Evolutionary conservation across 2,113 vertebrate genomes (phyloP).

Genomic region (Suncus etruscus): DNA sequence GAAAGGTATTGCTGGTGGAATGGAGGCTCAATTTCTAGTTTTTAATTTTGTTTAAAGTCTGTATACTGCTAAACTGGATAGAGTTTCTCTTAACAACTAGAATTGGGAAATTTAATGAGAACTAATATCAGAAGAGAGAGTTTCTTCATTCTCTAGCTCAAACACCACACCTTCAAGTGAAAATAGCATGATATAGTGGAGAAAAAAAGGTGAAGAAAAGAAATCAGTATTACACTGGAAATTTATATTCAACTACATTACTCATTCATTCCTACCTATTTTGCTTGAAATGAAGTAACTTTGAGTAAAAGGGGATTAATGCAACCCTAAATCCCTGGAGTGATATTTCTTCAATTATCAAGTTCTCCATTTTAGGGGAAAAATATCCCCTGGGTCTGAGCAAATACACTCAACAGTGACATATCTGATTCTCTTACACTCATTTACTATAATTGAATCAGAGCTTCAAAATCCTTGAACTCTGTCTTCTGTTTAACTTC

Average conservation of each 20-base stretch:
- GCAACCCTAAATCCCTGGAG: background rate
- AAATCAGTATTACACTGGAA: background rate
- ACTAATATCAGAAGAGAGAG: slow-evolving; percentile 3
- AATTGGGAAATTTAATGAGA: background rate
- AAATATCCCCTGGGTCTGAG: slow-evolving; percentile 50
- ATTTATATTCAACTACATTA: background rate
- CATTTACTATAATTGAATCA: slow-evolving; percentile 79
- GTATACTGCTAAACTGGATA: background rate
- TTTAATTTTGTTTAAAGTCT: too few species aligned
- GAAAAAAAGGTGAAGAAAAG: background rate
- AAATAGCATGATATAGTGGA: background rate
- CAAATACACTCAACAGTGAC: slow-evolving; percentile 35
- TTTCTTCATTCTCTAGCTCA: background rate
- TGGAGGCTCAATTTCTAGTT: too few species aligned
- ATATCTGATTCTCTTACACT: slow-evolving; percentile 47
- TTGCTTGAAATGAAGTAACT: slow-evolving; percentile 27
- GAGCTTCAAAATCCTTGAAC: slow-evolving; percentile 81
- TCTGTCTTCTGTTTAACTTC: slow-evolving; percentile 80
- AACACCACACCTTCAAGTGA: too few species aligned
- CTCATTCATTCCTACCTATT: background rate
- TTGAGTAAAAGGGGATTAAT: background rate
- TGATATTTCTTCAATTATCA: slow-evolving; percentile 44
- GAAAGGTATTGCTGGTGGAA: too few species aligned
- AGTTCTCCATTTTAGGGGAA: slow-evolving; percentile 29
- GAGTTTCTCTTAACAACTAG: background rate